These are phyloP conservation scores for Cichladusa arquata DNA, from an alignment of 2,113 vertebrate genomes.

Conservation along the genomic window DNA sequence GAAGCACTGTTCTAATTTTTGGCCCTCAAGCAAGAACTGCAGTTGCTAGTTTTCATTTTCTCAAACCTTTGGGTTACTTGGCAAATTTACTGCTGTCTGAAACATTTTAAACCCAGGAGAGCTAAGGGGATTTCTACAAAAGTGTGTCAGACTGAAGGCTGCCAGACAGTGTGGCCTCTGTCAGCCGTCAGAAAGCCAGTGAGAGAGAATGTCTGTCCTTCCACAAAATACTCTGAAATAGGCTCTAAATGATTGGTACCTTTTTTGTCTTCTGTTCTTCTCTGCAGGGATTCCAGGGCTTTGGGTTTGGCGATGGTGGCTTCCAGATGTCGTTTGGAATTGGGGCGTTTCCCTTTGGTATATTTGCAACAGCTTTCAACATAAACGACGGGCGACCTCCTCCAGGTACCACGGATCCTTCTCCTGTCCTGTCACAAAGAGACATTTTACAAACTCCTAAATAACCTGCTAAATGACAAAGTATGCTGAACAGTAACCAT, in stretches of 20 bases:
- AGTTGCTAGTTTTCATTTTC: not conserved
- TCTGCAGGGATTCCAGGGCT: conserved; percentile 93
- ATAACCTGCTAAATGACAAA: not conserved
- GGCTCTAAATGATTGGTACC: not conserved
- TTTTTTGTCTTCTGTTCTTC: not conserved
- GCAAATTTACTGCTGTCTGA: not conserved
- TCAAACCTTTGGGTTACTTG: not conserved
- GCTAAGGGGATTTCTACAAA: not conserved
- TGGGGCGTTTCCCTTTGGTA: conserved; percentile 97
- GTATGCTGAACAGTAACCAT: not conserved
- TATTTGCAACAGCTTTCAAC: conserved; percentile 98
- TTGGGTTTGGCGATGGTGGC: conserved; percentile 96
- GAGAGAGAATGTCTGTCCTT: not conserved
- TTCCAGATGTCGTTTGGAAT: conserved; percentile 99
- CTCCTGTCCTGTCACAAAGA: not conserved
- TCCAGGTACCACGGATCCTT: conserved; percentile 79
- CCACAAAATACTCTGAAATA: not conserved
- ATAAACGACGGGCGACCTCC: conserved; percentile 96
- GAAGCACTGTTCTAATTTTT: not conserved
- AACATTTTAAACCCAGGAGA: not conserved
- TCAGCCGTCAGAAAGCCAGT: rapidly evolving
- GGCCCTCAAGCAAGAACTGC: not conserved
- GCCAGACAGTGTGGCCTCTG: not conserved
- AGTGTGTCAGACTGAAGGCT: not conserved
- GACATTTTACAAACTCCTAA: not conserved